A percentile compares a stretch with the other conserved stretches of the same genome.
These are phyloP conservation scores for Gymnorhina tibicen DNA, from an alignment of 2,113 vertebrate genomes.

Conservation along the genomic window DNA sequence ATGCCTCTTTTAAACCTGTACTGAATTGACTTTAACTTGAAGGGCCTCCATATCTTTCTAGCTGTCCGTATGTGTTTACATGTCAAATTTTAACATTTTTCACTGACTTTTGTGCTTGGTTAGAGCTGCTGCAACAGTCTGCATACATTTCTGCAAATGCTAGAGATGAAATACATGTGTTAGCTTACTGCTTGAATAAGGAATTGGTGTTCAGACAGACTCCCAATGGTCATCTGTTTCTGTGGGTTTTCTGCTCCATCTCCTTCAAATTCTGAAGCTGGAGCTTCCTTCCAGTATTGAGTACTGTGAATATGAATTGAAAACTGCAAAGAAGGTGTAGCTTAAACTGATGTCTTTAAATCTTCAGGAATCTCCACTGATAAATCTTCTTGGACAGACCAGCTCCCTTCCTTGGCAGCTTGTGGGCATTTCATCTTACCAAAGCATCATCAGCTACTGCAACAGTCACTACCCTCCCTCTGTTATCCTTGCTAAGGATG, in stretches of 20 bases:
- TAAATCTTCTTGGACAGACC: constrained; percentile 88
- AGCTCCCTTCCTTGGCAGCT: constrained; percentile 91
- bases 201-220: background rate
- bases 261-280: background rate
- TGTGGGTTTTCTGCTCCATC: background rate
- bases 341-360: background rate
- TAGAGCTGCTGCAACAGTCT: background rate
- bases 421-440: constrained; percentile 85
- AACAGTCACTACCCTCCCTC: constrained; percentile 89
- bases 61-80: background rate
- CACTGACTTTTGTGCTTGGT: background rate
- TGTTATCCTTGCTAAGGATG: constrained; percentile 80
- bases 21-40: background rate
- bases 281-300: background rate
- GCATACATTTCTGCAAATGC: background rate
- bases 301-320: background rate
- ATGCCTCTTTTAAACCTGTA: background rate
- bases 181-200: background rate
- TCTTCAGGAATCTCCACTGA: constrained; percentile 84
- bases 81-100: background rate
- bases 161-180: background rate
- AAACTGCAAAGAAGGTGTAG: background rate
- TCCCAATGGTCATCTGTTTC: background rate
- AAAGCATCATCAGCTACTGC: constrained; percentile 86
- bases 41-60: background rate